phyloP scores from a whole-genome alignment of 1,140 invertebrate genomes.

The Anthonomus grandis region DNA sequence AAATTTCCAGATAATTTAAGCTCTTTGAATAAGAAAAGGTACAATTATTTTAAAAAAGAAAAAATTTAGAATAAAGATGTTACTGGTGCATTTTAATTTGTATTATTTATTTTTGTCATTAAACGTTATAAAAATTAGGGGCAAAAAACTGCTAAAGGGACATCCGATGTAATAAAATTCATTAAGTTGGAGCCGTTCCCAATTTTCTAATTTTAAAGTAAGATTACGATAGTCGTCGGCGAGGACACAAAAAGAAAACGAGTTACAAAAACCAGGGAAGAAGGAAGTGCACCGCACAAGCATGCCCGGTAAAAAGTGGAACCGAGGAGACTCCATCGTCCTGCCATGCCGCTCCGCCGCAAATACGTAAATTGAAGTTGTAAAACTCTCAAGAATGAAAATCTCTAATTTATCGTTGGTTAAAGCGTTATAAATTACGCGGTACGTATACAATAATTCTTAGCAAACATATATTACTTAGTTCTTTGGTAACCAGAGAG shows the following conservation, averaged over 20 bases:
- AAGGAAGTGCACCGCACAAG: slow-evolving; percentile 21
- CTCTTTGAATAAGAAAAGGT: no score
- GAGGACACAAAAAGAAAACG: slow-evolving; percentile 20
- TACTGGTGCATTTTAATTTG: no score
- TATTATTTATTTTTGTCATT: no score
- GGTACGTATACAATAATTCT: slow-evolving; percentile 33
- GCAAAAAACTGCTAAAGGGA: not conserved
- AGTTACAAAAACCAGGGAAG: slow-evolving; percentile 22
- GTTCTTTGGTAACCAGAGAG: slow-evolving; percentile 26
- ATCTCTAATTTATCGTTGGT: slow-evolving; percentile 32
- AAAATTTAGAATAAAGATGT: no score
- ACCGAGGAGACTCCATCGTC: slow-evolving; percentile 19
- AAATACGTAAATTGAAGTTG: slow-evolving; percentile 31
- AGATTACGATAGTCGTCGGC: slow-evolving; percentile 8
- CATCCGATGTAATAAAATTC: slow-evolving; percentile 16
- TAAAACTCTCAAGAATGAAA: slow-evolving; percentile 32
- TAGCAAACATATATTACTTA: slow-evolving; percentile 33
- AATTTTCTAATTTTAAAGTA: slow-evolving; percentile 27
- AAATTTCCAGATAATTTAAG: no score
- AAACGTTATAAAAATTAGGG: not conserved
- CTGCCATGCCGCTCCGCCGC: slow-evolving; percentile 12
- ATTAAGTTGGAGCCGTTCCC: slow-evolving; percentile 26
- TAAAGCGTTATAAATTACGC: slow-evolving; percentile 32
- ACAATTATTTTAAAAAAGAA: no score
- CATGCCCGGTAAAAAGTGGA: slow-evolving; percentile 29